Percentiles rank a stretch among this genome's conserved stretches.
phyloP scores from a whole-genome alignment of 2,888 invertebrate species.

The Ethmia dodecea region DNA sequence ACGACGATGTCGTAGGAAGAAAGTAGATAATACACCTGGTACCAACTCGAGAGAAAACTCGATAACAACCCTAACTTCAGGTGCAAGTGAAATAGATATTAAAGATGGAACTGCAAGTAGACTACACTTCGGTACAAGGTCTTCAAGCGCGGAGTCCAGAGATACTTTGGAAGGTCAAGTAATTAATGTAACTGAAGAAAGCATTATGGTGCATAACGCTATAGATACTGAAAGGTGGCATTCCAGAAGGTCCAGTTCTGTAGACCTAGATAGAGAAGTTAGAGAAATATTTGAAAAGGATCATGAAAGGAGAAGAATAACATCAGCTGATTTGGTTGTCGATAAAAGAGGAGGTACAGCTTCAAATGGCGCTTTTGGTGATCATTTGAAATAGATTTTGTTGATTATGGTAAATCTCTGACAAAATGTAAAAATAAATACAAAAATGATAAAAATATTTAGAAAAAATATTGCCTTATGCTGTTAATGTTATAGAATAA shows the following conservation, averaged over 20 bases:
- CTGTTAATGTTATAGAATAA: slow-evolving; percentile 1
- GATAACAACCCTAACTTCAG: slow-evolving; percentile 28
- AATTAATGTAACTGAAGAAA: slow-evolving; percentile 52
- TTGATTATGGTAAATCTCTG: no score
- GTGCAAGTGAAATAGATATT: slow-evolving; percentile 22
- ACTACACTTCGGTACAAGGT: slow-evolving; percentile 32
- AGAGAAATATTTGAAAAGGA: slow-evolving; percentile 59
- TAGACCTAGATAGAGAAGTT: slow-evolving; percentile 62
- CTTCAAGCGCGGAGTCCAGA: slow-evolving; percentile 40
- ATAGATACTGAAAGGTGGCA: slow-evolving; percentile 34
- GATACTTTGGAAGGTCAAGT: slow-evolving; percentile 52
- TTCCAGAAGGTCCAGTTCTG: slow-evolving; percentile 55
- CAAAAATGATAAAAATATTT: no score
- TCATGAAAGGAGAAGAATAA: slow-evolving; percentile 28
- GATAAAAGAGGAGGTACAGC: slow-evolving; percentile 29
- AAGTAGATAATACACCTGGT: slow-evolving; percentile 26
- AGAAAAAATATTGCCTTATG: no score
- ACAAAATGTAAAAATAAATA: neutral
- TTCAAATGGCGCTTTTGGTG: slow-evolving; percentile 47
- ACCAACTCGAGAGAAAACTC: slow-evolving; percentile 34
- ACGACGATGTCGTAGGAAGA: slow-evolving; percentile 68
- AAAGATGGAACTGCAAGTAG: slow-evolving; percentile 26
- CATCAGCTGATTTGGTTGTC: slow-evolving; percentile 24
- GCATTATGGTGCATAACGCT: slow-evolving; percentile 45
- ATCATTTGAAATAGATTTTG: slow-evolving; percentile 24